Percentiles rank a stretch among this genome's conserved stretches.
Evolutionary conservation across 2,888 invertebrate genomes (phyloP).

Genomic region (Endotricha flammealis): DNA sequence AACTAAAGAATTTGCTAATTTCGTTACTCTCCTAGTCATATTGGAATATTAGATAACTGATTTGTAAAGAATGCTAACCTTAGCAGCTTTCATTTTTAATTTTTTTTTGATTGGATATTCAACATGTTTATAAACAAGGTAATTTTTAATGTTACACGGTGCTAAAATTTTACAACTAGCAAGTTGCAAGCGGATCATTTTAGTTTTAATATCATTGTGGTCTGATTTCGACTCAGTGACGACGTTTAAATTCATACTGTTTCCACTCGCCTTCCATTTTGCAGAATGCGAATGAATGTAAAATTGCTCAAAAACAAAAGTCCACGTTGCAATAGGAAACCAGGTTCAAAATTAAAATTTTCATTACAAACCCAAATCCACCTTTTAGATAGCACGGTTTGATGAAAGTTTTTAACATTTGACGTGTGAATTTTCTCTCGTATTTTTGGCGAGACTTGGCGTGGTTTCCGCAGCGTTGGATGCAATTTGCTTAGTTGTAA

Average conservation of each 20-base stretch:
- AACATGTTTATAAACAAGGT: too few relatives aligned
- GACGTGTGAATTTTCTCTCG: conserved; percentile 27
- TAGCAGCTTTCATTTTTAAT: too few relatives aligned
- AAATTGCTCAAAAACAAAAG: conserved; percentile 2
- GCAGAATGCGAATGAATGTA: neutral
- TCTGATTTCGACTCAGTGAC: too few relatives aligned
- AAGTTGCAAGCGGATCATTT: too few relatives aligned
- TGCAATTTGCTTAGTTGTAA: conserved; percentile 66
- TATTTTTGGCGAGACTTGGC: conserved; percentile 37
- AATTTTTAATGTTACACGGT: too few relatives aligned
- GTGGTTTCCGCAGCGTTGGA: conserved; percentile 40
- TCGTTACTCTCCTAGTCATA: too few relatives aligned
- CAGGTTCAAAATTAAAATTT: conserved; percentile 6
- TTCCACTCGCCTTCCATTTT: neutral
- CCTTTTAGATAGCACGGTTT: conserved; percentile 9
- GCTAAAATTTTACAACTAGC: too few relatives aligned
- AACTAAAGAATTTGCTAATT: too few relatives aligned
- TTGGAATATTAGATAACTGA: too few relatives aligned
- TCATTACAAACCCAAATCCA: conserved; percentile 5
- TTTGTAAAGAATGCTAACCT: too few relatives aligned
- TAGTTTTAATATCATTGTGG: too few relatives aligned
- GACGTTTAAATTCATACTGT: neutral
- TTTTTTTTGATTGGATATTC: too few relatives aligned
- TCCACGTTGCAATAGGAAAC: neutral
- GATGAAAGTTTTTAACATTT: conserved; percentile 21